A percentile compares a stretch with the other conserved stretches of the same genome.
Evolutionary conservation across 1,140 invertebrate genomes (phyloP).

Genomic region (Heterodera carotae): DNA sequence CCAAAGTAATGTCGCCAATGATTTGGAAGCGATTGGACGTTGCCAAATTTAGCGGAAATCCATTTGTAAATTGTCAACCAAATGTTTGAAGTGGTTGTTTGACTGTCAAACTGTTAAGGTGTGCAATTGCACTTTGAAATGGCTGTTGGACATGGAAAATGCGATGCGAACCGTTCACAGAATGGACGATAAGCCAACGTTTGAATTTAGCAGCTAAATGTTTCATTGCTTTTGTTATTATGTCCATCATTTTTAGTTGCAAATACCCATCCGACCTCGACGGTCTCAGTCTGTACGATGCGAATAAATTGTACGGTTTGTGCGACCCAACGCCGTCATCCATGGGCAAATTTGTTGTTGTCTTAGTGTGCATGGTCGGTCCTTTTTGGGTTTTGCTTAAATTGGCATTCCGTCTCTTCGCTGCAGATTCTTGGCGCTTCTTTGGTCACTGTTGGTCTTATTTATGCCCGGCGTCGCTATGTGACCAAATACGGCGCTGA

Average conservation of each 20-base stretch:
- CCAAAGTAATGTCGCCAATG: constrained; percentile 1
- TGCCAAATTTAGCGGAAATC: constrained; percentile 28
- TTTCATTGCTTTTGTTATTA: background rate
- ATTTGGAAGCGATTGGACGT: constrained; percentile 16
- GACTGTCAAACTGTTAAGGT: background rate
- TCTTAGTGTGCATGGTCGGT: background rate
- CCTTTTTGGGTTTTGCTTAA: background rate
- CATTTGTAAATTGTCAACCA: constrained; percentile 1
- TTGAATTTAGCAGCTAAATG: too few species aligned
- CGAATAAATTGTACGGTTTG: background rate
- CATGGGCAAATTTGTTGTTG: background rate
- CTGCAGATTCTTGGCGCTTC: background rate
- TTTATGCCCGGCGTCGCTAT: background rate
- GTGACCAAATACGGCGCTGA: background rate
- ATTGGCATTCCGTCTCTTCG: background rate
- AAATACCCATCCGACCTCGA: constrained; percentile 14
- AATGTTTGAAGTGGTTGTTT: background rate
- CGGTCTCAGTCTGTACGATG: constrained; percentile 20
- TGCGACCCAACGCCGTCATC: background rate
- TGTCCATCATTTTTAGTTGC: constrained; percentile 16
- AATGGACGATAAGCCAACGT: constrained; percentile 16
- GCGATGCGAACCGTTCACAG: constrained; percentile 12
- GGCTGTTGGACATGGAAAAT: constrained; percentile 17
- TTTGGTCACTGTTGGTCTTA: constrained; percentile 1
- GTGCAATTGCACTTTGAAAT: constrained; percentile 20